Conservation (phyloP, 37 sponge, comb jelly and placozoan species). For the Hexactinellida sp. region DNA sequence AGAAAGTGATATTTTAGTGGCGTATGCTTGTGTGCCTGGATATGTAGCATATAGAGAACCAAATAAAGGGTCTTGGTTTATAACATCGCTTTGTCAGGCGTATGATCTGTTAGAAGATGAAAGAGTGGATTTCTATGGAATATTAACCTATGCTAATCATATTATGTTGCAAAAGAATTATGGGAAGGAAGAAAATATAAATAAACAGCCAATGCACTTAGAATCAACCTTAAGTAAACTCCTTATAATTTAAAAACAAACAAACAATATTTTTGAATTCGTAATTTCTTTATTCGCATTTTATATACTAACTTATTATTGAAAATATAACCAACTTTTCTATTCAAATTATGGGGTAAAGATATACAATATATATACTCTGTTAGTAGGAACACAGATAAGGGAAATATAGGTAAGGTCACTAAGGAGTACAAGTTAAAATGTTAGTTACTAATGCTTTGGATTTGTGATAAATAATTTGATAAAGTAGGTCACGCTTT, state of each 20-base stretch:
- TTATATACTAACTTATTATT: too few relatives aligned
- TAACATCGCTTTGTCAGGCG: background rate
- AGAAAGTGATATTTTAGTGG: background rate
- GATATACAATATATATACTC: too few relatives aligned
- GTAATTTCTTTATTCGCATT: too few relatives aligned
- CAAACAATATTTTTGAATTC: too few relatives aligned
- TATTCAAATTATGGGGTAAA: too few relatives aligned
- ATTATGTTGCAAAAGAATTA: background rate
- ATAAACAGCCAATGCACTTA: background rate
- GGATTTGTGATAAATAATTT: too few relatives aligned
- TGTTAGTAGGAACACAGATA: too few relatives aligned
- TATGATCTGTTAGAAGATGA: background rate
- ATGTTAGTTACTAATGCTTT: too few relatives aligned
- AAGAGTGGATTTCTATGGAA: background rate
- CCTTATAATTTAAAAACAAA: background rate
- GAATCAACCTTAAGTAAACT: background rate
- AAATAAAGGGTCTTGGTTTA: background rate
- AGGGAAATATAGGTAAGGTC: too few relatives aligned
- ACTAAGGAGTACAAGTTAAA: too few relatives aligned
- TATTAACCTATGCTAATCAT: background rate
- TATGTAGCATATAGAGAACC: background rate
- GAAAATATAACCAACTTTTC: too few relatives aligned
- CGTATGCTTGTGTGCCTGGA: background rate
- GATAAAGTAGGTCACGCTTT: too few relatives aligned
- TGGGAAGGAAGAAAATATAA: background rate